These are phyloP conservation scores for Biston betularia DNA, from an alignment of 2,888 invertebrate genomes.

Conservation along the genomic window DNA sequence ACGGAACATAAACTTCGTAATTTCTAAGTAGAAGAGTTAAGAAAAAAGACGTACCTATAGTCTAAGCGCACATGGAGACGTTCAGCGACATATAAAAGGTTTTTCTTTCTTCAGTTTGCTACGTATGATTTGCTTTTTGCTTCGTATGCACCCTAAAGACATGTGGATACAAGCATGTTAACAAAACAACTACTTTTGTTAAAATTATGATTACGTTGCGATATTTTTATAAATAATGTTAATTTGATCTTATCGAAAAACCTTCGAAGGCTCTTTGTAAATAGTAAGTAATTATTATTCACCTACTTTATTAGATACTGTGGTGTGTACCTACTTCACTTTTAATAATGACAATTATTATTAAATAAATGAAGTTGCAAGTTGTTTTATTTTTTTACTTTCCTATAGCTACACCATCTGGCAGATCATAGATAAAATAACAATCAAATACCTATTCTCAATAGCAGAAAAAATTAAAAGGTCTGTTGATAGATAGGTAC, in stretches of 20 bases:
- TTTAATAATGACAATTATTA: slow-evolving; percentile 76
- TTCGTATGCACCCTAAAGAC: too few species aligned
- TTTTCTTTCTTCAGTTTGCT: too few species aligned
- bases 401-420: not conserved
- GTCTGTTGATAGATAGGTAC: too few species aligned
- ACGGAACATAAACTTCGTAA: too few species aligned
- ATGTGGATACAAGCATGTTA: too few species aligned
- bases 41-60: too few species aligned
- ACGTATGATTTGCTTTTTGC: too few species aligned
- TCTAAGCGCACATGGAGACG: too few species aligned
- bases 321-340: slow-evolving; percentile 67
- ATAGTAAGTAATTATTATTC: slow-evolving; percentile 70
- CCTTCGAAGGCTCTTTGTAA: slow-evolving; percentile 54
- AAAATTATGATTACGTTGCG: not conserved
- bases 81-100: too few species aligned
- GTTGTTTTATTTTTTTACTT: slow-evolving; percentile 43
- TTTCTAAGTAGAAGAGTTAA: too few species aligned
- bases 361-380: slow-evolving; percentile 71
- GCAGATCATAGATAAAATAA: not conserved
- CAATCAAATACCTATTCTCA: too few species aligned
- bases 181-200: not conserved
- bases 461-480: too few species aligned
- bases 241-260: slow-evolving; percentile 2
- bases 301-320: slow-evolving; percentile 74
- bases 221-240: not conserved